Conservation (phyloP, 1,140 invertebrate species). For the Neodiprion fabricii region DNA sequence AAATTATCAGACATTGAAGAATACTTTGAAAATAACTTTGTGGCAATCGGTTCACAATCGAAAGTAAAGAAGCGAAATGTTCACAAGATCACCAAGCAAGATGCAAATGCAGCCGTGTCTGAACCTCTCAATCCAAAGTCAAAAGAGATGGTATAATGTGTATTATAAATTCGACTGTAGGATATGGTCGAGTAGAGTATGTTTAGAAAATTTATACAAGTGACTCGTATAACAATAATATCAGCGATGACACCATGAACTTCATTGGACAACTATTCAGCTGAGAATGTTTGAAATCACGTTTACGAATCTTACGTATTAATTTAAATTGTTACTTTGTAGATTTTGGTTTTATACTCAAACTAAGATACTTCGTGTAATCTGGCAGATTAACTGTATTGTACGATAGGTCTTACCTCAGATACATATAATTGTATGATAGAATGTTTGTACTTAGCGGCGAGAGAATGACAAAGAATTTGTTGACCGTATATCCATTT, state of each 20-base stretch:
- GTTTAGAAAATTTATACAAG: too few species aligned
- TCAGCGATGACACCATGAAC: too few species aligned
- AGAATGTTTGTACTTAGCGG: not conserved
- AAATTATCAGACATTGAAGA: slow-evolving; percentile 72
- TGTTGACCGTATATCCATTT: not conserved
- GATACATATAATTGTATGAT: not conserved
- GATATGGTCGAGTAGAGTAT: too few species aligned
- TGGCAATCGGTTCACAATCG: slow-evolving; percentile 42
- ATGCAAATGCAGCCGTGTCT: slow-evolving; percentile 24
- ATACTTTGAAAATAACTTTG: slow-evolving; percentile 63
- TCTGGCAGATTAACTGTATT: not conserved
- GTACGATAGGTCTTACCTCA: not conserved
- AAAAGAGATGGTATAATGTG: slow-evolving; percentile 29
- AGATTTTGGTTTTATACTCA: too few species aligned
- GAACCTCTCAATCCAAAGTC: slow-evolving; percentile 42
- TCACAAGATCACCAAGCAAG: slow-evolving; percentile 32
- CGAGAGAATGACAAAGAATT: not conserved
- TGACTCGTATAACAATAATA: too few species aligned
- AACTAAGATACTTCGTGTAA: too few species aligned
- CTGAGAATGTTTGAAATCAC: too few species aligned
- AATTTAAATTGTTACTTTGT: too few species aligned
- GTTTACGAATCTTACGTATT: too few species aligned
- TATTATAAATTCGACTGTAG: too few species aligned
- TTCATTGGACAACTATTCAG: too few species aligned
- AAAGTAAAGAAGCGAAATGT: slow-evolving; percentile 36